These are phyloP conservation scores for Scytalopus superciliaris DNA, from an alignment of 2,113 vertebrate genomes.

Conservation along the genomic window DNA sequence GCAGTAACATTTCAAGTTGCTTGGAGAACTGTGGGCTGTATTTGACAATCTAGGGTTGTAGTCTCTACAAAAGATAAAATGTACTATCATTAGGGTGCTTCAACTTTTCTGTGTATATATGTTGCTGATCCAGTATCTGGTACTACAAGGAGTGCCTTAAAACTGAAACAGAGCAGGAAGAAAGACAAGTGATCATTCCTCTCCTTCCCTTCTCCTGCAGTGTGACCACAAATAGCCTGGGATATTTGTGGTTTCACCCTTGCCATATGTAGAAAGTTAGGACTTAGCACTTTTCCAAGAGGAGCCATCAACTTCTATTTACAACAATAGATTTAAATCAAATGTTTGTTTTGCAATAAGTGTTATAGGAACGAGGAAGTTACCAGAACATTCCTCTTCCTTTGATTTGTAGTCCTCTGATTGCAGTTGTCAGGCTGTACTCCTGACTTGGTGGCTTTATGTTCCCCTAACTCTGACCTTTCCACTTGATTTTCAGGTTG, in stretches of 20 bases:
- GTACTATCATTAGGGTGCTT: neutral
- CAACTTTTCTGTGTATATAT: neutral
- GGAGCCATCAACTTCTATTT: neutral
- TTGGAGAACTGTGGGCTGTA: neutral
- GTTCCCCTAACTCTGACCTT: neutral
- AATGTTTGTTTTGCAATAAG: neutral
- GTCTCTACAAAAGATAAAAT: neutral
- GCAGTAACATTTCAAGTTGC: neutral
- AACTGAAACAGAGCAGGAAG: neutral
- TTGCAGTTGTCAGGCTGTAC: neutral
- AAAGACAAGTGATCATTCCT: neutral
- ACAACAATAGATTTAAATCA: neutral
- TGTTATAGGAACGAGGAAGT: neutral
- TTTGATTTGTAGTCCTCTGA: neutral
- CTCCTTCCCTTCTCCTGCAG: neutral
- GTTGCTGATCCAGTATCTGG: neutral
- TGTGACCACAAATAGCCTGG: neutral
- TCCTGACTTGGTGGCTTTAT: neutral
- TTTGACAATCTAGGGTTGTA: neutral
- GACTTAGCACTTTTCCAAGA: neutral
- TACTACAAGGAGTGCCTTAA: neutral
- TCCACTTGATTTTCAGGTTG: constrained; percentile 60
- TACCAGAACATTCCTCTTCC: neutral
- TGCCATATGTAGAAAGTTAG: neutral
- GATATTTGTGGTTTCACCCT: neutral